Conservation (phyloP, 1,140 invertebrate species). For the Drosophila sp. region DNA sequence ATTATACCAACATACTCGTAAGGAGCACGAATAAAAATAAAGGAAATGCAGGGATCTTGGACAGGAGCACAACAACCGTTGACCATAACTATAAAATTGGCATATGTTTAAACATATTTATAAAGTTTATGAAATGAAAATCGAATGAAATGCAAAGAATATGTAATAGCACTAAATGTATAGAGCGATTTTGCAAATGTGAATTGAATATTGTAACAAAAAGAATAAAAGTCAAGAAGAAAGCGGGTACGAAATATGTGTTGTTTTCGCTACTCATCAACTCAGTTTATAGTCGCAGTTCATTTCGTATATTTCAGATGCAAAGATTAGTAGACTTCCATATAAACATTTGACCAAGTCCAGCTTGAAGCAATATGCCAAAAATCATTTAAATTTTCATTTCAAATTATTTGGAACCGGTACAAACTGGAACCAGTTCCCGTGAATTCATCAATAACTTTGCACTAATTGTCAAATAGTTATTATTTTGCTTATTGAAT, state of each 20-base stretch:
- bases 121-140: background rate
- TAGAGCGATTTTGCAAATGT: conserved; percentile 6
- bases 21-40: background rate
- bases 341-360: too few relatives aligned
- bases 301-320: too few relatives aligned
- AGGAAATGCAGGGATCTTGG: conserved; percentile 1
- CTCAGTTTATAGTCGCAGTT: too few relatives aligned
- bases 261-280: background rate
- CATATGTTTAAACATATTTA: background rate
- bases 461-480: too few relatives aligned
- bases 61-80: conserved; percentile 1
- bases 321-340: too few relatives aligned
- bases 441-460: background rate
- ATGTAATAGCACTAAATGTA: background rate
- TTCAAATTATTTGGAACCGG: background rate
- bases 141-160: background rate
- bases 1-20: background rate
- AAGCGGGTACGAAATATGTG: background rate
- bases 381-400: too few relatives aligned
- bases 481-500: too few relatives aligned
- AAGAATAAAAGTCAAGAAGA: conserved; percentile 7
- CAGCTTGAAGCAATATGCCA: too few relatives aligned
- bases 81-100: background rate
- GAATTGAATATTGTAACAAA: conserved; percentile 14
- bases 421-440: background rate